These are phyloP conservation scores for Rhynchomys soricoides DNA, from an alignment of 2,113 vertebrate genomes.

Conservation along the genomic window DNA sequence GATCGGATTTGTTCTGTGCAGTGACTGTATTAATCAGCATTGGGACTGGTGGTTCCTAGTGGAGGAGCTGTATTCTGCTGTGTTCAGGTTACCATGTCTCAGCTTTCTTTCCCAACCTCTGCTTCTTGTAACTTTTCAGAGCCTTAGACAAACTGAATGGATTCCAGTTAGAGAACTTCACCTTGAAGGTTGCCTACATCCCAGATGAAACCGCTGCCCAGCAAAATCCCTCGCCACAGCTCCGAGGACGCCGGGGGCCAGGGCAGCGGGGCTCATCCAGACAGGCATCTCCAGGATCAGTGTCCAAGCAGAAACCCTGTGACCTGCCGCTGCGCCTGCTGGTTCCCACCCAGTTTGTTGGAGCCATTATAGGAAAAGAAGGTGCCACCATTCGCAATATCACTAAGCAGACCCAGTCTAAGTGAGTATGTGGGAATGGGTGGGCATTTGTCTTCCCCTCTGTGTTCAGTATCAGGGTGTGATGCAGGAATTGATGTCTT, in stretches of 20 bases:
- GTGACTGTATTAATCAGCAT: background rate
- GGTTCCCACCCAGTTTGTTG: slow-evolving; percentile 98
- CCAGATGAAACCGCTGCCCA: slow-evolving; percentile 93
- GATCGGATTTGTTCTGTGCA: background rate
- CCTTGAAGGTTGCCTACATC: slow-evolving; percentile 97
- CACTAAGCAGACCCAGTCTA: slow-evolving; percentile 99
- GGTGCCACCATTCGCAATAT: slow-evolving; percentile 98
- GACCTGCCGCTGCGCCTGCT: slow-evolving; percentile 95
- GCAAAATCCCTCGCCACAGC: slow-evolving; percentile 80
- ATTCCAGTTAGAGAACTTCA: slow-evolving; percentile 95
- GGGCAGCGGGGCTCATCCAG: slow-evolving; percentile 92
- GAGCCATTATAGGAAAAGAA: slow-evolving; percentile 98
- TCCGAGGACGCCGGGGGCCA: slow-evolving; percentile 91
- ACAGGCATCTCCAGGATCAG: slow-evolving; percentile 91
- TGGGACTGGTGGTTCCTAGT: background rate
- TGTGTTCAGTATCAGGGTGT: background rate
- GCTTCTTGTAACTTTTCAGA: slow-evolving; percentile 83
- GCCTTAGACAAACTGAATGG: slow-evolving; percentile 98
- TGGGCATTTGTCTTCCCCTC: background rate
- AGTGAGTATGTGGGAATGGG: slow-evolving; percentile 87
- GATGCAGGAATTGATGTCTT: background rate
- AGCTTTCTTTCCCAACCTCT: background rate
- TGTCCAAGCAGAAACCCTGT: slow-evolving; percentile 93
- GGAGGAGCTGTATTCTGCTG: background rate
- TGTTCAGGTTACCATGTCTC: background rate